Base-by-base conservation (phyloP, 2,797 vertebrate genomes). In the Acanthiza pusilla region DNA sequence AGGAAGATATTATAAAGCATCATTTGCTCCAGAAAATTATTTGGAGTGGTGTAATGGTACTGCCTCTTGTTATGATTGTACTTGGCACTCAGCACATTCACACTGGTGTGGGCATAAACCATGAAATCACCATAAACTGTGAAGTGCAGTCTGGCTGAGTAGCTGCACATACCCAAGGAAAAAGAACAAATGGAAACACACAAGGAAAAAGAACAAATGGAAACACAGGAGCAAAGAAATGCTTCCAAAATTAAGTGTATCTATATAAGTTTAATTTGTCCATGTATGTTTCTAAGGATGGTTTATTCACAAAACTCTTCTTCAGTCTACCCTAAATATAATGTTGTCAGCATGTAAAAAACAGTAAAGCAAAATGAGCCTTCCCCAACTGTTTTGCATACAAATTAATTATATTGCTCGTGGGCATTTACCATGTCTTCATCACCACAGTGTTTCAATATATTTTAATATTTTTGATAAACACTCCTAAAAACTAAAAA, bases 21-120 rank as follows among this genome's bases (percentile, higher is more conserved):
- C 92, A 99, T 98, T 97, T 99, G 98, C 96, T 99, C 98, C 91
- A 98, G 97, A 96, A 99, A 99, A 97, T 98, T 98, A 97, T 98
- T 98, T 45, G 97, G 98, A 96, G 98, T 98, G 88, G 98, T 98
- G 88, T 98, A 98, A 98, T 98, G 98, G 96, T 98, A 96, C 89
- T 96, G 96, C 96, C 97, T 98, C 96, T 99, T 98, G 92, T 98
- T 98, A 95, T 85, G 91, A 89, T 93, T 97, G 96, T 98, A 98
- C 97, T 98, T 98, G 96, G 98, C 95, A 96, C 98, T 98, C 96
- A 98, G 97, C 79, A 97, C 97, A 93, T 98, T 99, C 95, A 98
- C 98, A 77, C 97, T 98, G 94, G 96, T 98, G 93, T 98, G 98
- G 96, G 98, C 98, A 16, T 98, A 98, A 76, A 98, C 98, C 98